Conservation (phyloP, 2,113 vertebrate genomes). For the Gallinago undulata region DNA sequence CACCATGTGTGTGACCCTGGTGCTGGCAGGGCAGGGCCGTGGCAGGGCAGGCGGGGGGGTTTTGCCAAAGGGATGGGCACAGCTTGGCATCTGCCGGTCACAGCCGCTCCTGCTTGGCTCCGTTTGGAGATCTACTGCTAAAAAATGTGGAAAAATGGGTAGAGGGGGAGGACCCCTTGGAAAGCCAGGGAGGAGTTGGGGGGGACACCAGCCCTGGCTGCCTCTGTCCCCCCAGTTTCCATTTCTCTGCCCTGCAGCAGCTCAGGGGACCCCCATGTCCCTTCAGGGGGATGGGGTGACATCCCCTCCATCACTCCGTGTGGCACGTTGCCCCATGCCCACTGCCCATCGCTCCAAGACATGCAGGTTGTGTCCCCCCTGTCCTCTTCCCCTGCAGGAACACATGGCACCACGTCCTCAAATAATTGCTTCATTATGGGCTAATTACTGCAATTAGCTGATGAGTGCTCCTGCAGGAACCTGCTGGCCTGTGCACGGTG, state of each 20-base stretch:
- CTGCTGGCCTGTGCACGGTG: background rate
- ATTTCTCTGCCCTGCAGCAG: background rate
- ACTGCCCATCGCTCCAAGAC: rapidly evolving
- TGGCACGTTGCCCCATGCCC: rapidly evolving
- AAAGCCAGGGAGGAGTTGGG: background rate
- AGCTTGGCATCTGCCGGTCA: background rate
- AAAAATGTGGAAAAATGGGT: background rate
- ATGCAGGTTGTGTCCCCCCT: background rate
- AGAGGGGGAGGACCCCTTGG: background rate
- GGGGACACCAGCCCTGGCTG: no score
- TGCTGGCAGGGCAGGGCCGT: rapidly evolving
- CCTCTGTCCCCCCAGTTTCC: background rate
- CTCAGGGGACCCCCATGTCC: rapidly evolving
- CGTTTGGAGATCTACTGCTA: background rate
- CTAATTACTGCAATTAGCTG: constrained; percentile 57
- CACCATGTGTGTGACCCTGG: rapidly evolving
- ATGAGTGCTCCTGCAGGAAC: background rate
- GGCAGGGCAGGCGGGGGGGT: background rate
- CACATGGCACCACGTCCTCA: constrained; percentile 14
- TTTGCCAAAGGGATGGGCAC: background rate
- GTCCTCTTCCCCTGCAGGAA: background rate
- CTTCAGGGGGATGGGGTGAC: background rate
- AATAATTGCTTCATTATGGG: constrained; percentile 58
- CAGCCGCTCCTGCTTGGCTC: background rate
- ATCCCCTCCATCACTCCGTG: background rate